phyloP scores from a whole-genome alignment of 1,140 invertebrate genomes.

The Zaprionus africanus region DNA sequence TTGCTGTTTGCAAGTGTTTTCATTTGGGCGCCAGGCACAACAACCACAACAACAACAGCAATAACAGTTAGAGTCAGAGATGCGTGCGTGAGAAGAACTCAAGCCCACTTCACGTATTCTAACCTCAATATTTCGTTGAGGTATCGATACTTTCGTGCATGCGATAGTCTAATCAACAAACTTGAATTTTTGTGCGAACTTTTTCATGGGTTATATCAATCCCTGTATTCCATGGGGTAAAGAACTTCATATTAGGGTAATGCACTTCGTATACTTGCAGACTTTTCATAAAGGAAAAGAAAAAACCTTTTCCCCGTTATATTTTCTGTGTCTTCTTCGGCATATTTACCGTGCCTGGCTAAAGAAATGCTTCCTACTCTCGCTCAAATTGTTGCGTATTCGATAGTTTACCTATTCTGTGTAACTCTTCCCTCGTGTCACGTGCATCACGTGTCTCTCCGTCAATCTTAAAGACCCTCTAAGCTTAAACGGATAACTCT shows the following conservation, averaged over 20 bases:
- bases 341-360: too few species aligned
- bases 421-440: not conserved
- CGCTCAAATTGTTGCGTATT: not conserved
- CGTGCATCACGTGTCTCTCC: not conserved
- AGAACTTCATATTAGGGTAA: too few species aligned
- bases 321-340: not conserved
- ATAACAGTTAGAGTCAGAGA: constrained; percentile 19
- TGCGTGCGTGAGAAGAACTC: constrained; percentile 14
- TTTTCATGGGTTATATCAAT: too few species aligned
- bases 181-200: too few species aligned
- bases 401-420: not conserved
- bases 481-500: not conserved
- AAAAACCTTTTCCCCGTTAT: too few species aligned
- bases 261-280: too few species aligned
- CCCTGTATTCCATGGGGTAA: too few species aligned
- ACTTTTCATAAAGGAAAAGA: too few species aligned
- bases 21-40: constrained; percentile 43
- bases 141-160: too few species aligned
- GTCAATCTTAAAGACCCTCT: not conserved
- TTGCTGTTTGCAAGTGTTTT: constrained; percentile 1
- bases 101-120: not conserved
- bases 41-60: constrained; percentile 3
- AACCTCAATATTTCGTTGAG: not conserved
- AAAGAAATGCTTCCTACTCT: not conserved
- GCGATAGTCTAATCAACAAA: too few species aligned